Conservation (phyloP, 2,797 vertebrate genomes). For the Anas acuta region DNA sequence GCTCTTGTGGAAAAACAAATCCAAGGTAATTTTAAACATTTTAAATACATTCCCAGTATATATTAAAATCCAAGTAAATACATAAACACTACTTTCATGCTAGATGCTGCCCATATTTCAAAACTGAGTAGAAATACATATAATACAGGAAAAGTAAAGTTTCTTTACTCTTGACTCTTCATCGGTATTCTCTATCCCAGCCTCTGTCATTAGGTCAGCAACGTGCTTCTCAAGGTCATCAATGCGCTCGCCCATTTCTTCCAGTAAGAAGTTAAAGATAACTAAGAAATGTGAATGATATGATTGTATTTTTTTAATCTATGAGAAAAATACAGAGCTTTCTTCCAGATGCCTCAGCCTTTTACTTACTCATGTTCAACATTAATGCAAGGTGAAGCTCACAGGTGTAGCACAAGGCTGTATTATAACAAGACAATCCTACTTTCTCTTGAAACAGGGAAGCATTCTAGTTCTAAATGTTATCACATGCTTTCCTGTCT, state of each 20-base stretch:
- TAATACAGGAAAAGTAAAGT: not conserved
- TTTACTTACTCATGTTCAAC: accelerated
- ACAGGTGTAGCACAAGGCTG: not conserved
- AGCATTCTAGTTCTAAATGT: not conserved
- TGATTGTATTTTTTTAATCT: not conserved
- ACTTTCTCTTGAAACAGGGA: not conserved
- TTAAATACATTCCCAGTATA: not conserved
- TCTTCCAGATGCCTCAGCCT: not conserved
- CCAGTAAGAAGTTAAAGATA: conserved; percentile 84
- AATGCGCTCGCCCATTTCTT: conserved; percentile 88
- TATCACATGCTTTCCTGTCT: not conserved
- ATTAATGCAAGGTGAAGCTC: not conserved
- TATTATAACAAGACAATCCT: not conserved
- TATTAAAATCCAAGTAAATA: not conserved
- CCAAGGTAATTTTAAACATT: not conserved
- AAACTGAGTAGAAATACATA: not conserved
- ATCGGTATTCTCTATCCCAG: conserved; percentile 78
- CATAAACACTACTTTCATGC: not conserved
- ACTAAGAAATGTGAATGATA: not conserved
- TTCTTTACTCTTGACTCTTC: conserved; percentile 64
- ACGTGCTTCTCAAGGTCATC: conserved; percentile 86
- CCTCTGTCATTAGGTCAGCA: conserved; percentile 85
- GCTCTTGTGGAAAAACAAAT: not conserved
- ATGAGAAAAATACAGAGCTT: not conserved
- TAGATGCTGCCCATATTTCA: not conserved